Percentiles rank a stretch among this genome's conserved stretches.
These are phyloP conservation scores for Karalla daura DNA, from an alignment of 2,797 vertebrate genomes.

Conservation along the genomic window DNA sequence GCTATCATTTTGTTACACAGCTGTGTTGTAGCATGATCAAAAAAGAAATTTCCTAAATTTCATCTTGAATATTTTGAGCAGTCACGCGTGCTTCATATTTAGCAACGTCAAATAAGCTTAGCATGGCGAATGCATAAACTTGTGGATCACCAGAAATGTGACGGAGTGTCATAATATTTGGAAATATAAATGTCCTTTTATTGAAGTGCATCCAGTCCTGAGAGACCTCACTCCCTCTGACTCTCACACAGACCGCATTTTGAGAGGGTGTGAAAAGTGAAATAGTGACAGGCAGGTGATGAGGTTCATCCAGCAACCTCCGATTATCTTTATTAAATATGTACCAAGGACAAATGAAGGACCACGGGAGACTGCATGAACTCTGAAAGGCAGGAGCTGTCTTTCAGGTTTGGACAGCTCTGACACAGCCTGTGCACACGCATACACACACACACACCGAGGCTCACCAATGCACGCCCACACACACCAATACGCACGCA, in stretches of 20 bases:
- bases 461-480: slow-evolving; percentile 9
- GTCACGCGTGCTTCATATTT: no score
- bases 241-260: slow-evolving; percentile 32
- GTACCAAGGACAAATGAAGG: slow-evolving; percentile 77
- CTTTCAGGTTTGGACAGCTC: slow-evolving; percentile 68
- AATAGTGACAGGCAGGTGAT: slow-evolving; percentile 75
- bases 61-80: no score
- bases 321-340: slow-evolving; percentile 83
- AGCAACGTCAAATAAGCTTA: no score
- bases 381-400: slow-evolving; percentile 62
- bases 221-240: slow-evolving; percentile 20
- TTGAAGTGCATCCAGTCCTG: slow-evolving; percentile 32
- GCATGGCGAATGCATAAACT: no score
- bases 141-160: no score
- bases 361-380: slow-evolving; percentile 64
- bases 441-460: neutral
- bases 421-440: slow-evolving; percentile 8
- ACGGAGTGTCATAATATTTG: slow-evolving; percentile 14
- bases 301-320: slow-evolving; percentile 71
- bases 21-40: no score
- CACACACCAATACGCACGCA: slow-evolving; percentile 4
- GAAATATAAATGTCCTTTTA: slow-evolving; percentile 24
- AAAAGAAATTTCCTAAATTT: no score
- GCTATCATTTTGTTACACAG: no score
- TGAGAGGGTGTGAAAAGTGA: slow-evolving; percentile 62